These are phyloP conservation scores for Malurus alboscapulatus DNA, from an alignment of 2,113 vertebrate genomes.

Conservation along the genomic window DNA sequence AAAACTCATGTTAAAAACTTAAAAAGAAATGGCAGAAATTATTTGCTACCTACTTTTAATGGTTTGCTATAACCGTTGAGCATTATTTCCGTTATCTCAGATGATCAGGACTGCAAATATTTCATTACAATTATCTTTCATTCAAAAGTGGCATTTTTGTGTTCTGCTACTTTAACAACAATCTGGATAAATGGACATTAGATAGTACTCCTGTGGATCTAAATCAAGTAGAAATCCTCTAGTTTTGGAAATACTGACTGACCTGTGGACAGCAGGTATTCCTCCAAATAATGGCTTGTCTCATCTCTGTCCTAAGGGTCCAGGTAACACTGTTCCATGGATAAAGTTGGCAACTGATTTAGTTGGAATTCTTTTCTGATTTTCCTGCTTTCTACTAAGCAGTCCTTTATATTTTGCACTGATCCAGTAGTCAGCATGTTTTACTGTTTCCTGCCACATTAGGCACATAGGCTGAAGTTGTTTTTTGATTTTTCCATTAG, in stretches of 20 bases:
- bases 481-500: conserved; percentile 51
- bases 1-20: neutral
- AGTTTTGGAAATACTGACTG: neutral
- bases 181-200: neutral
- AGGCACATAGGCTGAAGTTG: neutral
- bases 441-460: neutral
- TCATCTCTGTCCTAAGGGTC: neutral
- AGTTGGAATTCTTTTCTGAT: neutral
- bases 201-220: neutral
- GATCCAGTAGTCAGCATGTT: neutral
- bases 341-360: neutral
- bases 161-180: neutral
- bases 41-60: neutral
- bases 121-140: neutral
- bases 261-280: neutral
- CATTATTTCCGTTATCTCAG: neutral
- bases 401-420: neutral
- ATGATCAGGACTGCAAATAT: neutral
- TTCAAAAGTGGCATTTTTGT: neutral
- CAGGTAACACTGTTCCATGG: neutral
- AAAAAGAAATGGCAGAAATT: neutral
- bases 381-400: neutral
- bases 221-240: neutral
- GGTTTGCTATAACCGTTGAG: neutral
- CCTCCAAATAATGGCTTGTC: neutral